These are phyloP conservation scores for Tringa solitaria DNA, from an alignment of 2,113 vertebrate genomes.

Conservation along the genomic window DNA sequence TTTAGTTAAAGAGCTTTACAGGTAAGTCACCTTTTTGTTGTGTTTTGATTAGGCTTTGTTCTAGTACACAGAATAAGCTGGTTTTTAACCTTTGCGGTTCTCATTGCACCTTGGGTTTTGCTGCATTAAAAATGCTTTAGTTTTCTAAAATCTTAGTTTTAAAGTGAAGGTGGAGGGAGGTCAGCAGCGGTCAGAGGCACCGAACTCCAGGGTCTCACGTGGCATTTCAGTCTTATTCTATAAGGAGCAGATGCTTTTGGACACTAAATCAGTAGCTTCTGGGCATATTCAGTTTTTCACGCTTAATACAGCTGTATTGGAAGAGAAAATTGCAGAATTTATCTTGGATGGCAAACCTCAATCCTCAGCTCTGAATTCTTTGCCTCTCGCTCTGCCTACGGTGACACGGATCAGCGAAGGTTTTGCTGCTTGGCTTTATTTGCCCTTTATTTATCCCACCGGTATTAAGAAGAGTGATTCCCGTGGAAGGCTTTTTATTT, in stretches of 20 bases:
- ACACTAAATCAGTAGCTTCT: neutral
- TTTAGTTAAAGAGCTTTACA: neutral
- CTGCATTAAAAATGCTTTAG: neutral
- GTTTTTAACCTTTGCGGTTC: neutral
- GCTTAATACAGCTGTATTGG: neutral
- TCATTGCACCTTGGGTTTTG: neutral
- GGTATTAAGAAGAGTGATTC: neutral
- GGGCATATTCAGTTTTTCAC: neutral
- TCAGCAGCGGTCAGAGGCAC: neutral
- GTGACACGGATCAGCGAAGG: neutral
- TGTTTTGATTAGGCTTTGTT: neutral
- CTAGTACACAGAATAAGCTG: neutral
- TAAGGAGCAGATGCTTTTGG: neutral
- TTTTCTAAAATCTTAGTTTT: neutral
- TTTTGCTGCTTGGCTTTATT: neutral
- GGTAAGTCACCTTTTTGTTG: neutral
- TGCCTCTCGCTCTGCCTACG: neutral
- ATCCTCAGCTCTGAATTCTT: neutral
- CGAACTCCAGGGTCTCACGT: rapidly evolving
- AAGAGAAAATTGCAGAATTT: neutral
- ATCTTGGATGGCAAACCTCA: neutral
- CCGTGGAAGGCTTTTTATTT: neutral
- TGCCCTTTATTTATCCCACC: neutral
- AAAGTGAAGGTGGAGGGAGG: neutral
- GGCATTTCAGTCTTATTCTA: neutral